Evolutionary conservation across 2,888 invertebrate species (phyloP), one percentile per base, ranked within the genome.

Genomic region (Ichneumoninae sp.): DNA sequence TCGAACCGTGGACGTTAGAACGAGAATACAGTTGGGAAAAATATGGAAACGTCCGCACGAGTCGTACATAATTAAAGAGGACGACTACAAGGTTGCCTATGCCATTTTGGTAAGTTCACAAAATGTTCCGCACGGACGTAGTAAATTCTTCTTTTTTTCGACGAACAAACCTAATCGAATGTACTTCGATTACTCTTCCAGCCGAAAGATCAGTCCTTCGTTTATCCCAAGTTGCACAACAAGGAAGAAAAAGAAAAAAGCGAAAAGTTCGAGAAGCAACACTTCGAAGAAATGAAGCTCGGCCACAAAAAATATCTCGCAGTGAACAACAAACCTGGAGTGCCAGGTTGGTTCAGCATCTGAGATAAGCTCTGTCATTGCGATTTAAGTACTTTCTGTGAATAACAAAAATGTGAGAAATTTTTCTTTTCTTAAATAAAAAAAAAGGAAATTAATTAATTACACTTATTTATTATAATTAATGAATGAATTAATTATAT

Each of bases 31-130:
- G 57, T 89, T 96, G 91, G 98, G 98, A 84, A 95, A 95, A 91
- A 96, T 96, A 3, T 95, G 94, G 85, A 95, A 94, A 86, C 96
- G 96, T 90, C 7, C 36, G 0, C 16, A 52, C 10, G 92, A 94
- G 73, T 93, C 94, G 50, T 96, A 96, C 92, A 92, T 98, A 76
- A 94, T 96, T 0, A 98, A 98, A 94, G 96, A 97, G 65, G 97
- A 98, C 89, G 98, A 98, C 93, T 94, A 95, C 16, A 98, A 98
- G 94, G 94, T 96, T 89, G 98, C 98, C 68, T 97, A 96, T 94
- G 96, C 98, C 83, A 95, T 96, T 81, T 91, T 98, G 95, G 98
- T 98, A 95, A 95, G 94, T 91, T 50, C 81, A 70, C 16, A 63
- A 75, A 70, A 47, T 13, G 70, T 69, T 36, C 36, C 47, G 13